Evolutionary conservation across 1,140 invertebrate genomes (phyloP), one percentile per base, ranked within the genome.

Genomic region (Dendroctonus valens): DNA sequence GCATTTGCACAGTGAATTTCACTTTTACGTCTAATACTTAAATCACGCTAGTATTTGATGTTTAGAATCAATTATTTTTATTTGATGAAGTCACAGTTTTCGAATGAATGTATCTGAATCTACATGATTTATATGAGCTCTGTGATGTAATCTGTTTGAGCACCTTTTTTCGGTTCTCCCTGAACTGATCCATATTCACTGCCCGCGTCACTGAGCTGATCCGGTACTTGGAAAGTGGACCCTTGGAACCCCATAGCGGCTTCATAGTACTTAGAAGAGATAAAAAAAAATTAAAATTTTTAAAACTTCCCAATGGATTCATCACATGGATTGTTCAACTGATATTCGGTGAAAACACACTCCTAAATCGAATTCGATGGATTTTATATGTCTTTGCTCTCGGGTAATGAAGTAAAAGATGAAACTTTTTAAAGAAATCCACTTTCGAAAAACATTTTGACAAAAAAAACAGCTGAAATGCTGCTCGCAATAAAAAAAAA

Each of bases 201-300:
- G 0, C 65, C 65, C n/a, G n/a, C 48, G 49, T 74, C 71, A 46
- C 74, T 73, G 7, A 72, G 59, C 49, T 70, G 67, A 46, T 79
- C 78, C 72, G 86, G 86, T 53, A 85, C 84, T 79, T 90, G 87
- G 70, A 89, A 90, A 67, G 87, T 90, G 58, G 87, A 89, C 26
- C 87, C 87, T 80, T 86, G 85, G 73, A 86, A 87, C 69, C 85
- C 85, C 79, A 86, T 82, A 40, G 85, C 85, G 75, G 86, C 84
- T 69, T 85, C 85, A 73, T 85, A 80, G 74, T 85, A 80, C 85
- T 88, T 64, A 74, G 7, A 40, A 52, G 38, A 40, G 37, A 54
- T 54, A 11, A 55, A 52, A 14, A 52, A n/a, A 6, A 9, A 8
- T 5, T 52, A 52, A 5, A 37, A 37, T 0, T 52, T 52, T 37